Percentiles rank a stretch among this genome's conserved stretches.
Conservation (phyloP, 2,113 vertebrate species). For the Notarius quadriscutis region DNA sequence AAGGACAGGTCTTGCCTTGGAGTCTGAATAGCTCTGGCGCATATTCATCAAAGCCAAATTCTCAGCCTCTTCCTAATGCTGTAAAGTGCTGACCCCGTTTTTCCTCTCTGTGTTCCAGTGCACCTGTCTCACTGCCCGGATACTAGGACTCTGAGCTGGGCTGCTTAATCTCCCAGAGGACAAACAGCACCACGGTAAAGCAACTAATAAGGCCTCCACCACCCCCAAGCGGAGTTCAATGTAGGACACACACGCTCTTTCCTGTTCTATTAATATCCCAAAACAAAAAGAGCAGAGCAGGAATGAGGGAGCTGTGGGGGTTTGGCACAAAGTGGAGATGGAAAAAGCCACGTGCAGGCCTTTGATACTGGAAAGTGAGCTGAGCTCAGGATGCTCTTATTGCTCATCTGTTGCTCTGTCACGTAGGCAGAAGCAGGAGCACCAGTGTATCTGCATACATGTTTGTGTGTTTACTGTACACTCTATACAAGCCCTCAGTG, state of each 20-base stretch:
- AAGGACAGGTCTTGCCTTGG: not conserved
- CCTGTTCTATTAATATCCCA: slow-evolving; percentile 73
- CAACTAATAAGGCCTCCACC: slow-evolving; percentile 64
- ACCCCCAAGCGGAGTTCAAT: slow-evolving; percentile 67
- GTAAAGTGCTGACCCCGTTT: slow-evolving; percentile 13
- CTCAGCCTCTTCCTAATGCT: not conserved
- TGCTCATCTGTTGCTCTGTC: slow-evolving; percentile 48
- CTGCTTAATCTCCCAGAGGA: slow-evolving; percentile 48
- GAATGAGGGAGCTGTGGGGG: slow-evolving; percentile 63
- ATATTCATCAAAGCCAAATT: slow-evolving; percentile 33
- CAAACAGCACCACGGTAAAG: slow-evolving; percentile 62
- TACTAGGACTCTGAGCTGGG: slow-evolving; percentile 1
- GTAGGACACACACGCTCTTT: slow-evolving; percentile 67
- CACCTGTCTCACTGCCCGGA: slow-evolving; percentile 26
- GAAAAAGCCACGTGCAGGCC: slow-evolving; percentile 18
- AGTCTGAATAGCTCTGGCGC: not conserved
- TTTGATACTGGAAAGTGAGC: slow-evolving; percentile 33
- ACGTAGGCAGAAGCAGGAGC: slow-evolving; percentile 41
- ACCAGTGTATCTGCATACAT: slow-evolving; percentile 29
- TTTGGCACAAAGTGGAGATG: slow-evolving; percentile 61
- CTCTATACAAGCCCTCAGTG: slow-evolving; percentile 3
- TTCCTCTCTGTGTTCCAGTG: slow-evolving; percentile 15
- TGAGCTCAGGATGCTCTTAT: slow-evolving; percentile 38
- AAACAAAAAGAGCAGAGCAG: slow-evolving; percentile 69
- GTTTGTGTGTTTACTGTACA: not conserved